A percentile compares a stretch with the other conserved stretches of the same genome.
Evolutionary conservation across 2,797 vertebrate genomes (phyloP).

Genomic region (Aphelocoma californica): DNA sequence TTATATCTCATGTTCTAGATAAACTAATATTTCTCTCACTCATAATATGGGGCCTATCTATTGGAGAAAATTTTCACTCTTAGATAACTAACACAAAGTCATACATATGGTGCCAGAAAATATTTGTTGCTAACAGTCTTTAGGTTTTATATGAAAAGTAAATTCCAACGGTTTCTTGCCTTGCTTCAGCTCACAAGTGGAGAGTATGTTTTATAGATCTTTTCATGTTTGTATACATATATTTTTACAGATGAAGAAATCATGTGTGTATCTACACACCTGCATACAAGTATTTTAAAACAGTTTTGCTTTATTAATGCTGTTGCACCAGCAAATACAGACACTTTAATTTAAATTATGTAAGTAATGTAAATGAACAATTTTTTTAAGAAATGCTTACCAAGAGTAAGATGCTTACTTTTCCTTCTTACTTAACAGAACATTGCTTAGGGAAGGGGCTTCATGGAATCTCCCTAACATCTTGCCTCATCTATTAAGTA

Average conservation of each 20-base stretch:
- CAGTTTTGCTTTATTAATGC: background rate
- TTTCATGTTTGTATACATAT: background rate
- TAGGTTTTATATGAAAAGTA: background rate
- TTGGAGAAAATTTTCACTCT: background rate
- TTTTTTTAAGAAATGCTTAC: background rate
- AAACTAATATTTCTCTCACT: background rate
- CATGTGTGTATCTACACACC: fast-evolving
- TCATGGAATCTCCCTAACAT: background rate
- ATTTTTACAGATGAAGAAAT: background rate
- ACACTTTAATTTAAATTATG: background rate
- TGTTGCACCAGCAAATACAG: background rate
- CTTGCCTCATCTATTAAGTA: background rate
- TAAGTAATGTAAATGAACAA: background rate
- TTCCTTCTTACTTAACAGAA: background rate
- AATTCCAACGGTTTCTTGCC: background rate
- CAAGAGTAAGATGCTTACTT: background rate
- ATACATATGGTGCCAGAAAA: background rate
- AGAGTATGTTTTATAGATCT: background rate
- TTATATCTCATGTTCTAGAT: background rate
- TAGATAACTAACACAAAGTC: background rate
- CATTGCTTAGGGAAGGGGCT: background rate
- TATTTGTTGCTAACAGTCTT: background rate
- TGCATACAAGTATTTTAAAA: background rate
- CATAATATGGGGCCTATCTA: background rate
- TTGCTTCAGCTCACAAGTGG: background rate